Percentiles rank a stretch among this genome's conserved stretches.
phyloP scores from a whole-genome alignment of 2,113 vertebrate genomes.

The Bos indicus region DNA sequence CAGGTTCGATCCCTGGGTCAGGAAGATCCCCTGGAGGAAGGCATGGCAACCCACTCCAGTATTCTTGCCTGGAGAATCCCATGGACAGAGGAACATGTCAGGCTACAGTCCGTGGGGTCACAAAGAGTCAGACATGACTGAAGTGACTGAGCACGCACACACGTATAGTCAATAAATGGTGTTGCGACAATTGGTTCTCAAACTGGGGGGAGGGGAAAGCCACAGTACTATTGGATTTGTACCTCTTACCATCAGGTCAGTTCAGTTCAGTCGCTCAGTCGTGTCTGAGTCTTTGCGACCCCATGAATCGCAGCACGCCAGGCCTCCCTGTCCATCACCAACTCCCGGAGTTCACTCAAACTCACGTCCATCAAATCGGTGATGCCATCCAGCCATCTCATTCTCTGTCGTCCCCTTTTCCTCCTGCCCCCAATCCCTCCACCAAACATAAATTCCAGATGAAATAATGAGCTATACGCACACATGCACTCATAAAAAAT shows the following conservation, averaged over 20 bases:
- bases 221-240: not conserved
- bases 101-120: not conserved
- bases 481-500: not conserved
- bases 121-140: not conserved
- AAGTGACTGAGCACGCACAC: not conserved
- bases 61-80: not conserved
- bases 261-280: too few relatives aligned
- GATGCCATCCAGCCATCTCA: too few relatives aligned
- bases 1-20: not conserved
- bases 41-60: not conserved
- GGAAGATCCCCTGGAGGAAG: not conserved
- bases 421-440: too few relatives aligned
- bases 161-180: not conserved
- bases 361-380: too few relatives aligned
- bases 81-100: not conserved
- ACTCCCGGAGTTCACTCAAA: too few relatives aligned
- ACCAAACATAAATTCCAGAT: not conserved
- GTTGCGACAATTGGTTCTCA: not conserved
- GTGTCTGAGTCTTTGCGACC: too few relatives aligned
- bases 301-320: too few relatives aligned
- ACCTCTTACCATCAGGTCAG: not conserved
- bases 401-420: too few relatives aligned
- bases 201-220: not conserved
- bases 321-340: too few relatives aligned
- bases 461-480: conserved; percentile 3